Conservation (phyloP, 2,888 invertebrate genomes). For the Microctonus aethiopoides region DNA sequence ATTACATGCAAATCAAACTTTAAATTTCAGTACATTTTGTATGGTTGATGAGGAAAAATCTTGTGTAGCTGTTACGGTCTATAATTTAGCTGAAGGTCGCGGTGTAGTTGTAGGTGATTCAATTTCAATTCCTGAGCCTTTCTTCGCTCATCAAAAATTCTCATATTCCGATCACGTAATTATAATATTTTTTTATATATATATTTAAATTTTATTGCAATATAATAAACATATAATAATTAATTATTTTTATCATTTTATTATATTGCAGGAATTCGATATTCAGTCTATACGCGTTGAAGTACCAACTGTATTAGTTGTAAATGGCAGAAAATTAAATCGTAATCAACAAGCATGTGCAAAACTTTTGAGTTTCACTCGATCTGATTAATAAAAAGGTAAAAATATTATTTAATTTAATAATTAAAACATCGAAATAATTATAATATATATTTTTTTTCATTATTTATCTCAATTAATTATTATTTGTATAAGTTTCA, state of each 20-base stretch:
- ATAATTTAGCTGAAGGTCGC: slow-evolving; percentile 84
- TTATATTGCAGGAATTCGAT: slow-evolving; percentile 73
- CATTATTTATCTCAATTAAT: background rate
- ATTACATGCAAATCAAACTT: slow-evolving; percentile 15
- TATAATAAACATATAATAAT: background rate
- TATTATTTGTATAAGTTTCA: background rate
- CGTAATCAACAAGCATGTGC: slow-evolving; percentile 75
- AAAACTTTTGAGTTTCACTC: slow-evolving; percentile 75
- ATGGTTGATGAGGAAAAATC: slow-evolving; percentile 78
- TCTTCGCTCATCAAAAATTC: slow-evolving; percentile 72
- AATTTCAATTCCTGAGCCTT: slow-evolving; percentile 84
- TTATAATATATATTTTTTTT: no score
- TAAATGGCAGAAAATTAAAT: slow-evolving; percentile 82
- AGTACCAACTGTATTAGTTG: slow-evolving; percentile 78
- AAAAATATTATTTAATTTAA: background rate
- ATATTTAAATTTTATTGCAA: background rate
- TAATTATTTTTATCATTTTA: slow-evolving; percentile 9
- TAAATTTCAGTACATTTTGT: slow-evolving; percentile 79
- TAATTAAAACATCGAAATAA: background rate
- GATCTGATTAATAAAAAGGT: slow-evolving; percentile 68
- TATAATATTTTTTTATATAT: slow-evolving; percentile 32
- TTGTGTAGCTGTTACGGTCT: slow-evolving; percentile 82
- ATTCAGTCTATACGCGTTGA: slow-evolving; percentile 83
- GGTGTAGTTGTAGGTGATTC: slow-evolving; percentile 88
- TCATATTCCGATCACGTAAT: slow-evolving; percentile 71